A percentile compares a stretch with the other conserved stretches of the same genome.
phyloP scores from a whole-genome alignment of 2,113 vertebrate species.

The Hystrix cristata region DNA sequence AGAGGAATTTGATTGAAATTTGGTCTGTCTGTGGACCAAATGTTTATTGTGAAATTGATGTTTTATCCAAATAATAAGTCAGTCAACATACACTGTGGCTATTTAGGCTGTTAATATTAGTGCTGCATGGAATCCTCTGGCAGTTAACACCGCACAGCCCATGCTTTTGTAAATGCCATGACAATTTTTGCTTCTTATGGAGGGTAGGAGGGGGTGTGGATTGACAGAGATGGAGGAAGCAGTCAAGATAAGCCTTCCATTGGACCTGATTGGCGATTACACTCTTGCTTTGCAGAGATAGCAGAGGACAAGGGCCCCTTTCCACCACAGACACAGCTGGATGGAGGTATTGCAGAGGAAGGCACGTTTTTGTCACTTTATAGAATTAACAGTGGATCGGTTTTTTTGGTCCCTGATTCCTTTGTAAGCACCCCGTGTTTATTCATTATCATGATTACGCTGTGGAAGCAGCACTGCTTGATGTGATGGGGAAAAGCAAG shows the following conservation, averaged over 20 bases:
- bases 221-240: conserved; percentile 38
- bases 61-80: conserved; percentile 60
- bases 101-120: conserved; percentile 36
- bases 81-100: neutral
- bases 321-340: conserved; percentile 90
- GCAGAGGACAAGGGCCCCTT: conserved; percentile 81
- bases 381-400: conserved; percentile 98
- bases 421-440: conserved; percentile 89
- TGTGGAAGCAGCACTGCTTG: conserved; percentile 85
- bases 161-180: conserved; percentile 76
- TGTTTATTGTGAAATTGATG: conserved; percentile 1
- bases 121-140: conserved; percentile 51
- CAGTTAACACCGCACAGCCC: neutral
- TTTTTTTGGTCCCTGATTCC: conserved; percentile 85
- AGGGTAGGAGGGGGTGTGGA: neutral
- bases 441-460: conserved; percentile 93
- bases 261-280: conserved; percentile 76
- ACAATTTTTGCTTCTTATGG: conserved; percentile 49
- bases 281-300: conserved; percentile 79
- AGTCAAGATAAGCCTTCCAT: conserved; percentile 72
- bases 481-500: conserved; percentile 87
- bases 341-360: conserved; percentile 94
- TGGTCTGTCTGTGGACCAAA: neutral
- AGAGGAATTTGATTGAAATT: conserved; percentile 2
- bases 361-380: conserved; percentile 93